Evolutionary conservation across 2,797 vertebrate genomes (phyloP).

Genomic region (Rhinatrema bivittatum): DNA sequence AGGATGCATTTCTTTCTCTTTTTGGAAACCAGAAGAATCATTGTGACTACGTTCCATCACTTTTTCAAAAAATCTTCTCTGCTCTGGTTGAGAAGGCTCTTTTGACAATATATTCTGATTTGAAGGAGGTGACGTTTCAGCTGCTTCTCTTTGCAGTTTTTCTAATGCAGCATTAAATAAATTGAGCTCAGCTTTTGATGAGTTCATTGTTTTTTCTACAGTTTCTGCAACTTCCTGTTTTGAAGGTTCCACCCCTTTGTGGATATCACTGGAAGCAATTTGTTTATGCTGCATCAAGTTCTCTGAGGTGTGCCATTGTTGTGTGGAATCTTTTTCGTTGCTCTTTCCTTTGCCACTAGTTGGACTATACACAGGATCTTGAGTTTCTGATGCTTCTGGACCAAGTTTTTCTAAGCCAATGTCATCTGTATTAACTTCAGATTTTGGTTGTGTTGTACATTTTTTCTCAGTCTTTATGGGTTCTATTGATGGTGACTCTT

Average conservation of each 20-base stretch:
- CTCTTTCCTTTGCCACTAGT: slow-evolving; percentile 19
- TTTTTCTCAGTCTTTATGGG: slow-evolving; percentile 28
- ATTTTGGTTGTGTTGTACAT: slow-evolving; percentile 20
- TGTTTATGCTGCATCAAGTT: slow-evolving; percentile 2
- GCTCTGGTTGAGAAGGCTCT: slow-evolving; percentile 13
- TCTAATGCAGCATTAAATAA: slow-evolving; percentile 12
- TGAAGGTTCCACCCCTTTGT: background rate
- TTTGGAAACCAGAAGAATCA: background rate
- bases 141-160: slow-evolving; percentile 24
- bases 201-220: slow-evolving; percentile 8
- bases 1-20: background rate
- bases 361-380: background rate
- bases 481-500: slow-evolving; percentile 5
- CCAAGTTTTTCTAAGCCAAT: slow-evolving; percentile 27
- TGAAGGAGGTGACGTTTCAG: slow-evolving; percentile 2
- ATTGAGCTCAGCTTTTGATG: slow-evolving; percentile 8
- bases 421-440: slow-evolving; percentile 24
- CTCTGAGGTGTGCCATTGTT: background rate
- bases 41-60: slow-evolving; percentile 1
- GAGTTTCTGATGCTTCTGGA: slow-evolving; percentile 1
- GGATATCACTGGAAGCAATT: background rate
- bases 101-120: slow-evolving; percentile 20
- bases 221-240: slow-evolving; percentile 25
- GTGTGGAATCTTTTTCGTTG: background rate
- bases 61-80: slow-evolving; percentile 14